Evolutionary conservation across 2,888 invertebrate genomes (phyloP).

Genomic region (Gymnocheta viridis): DNA sequence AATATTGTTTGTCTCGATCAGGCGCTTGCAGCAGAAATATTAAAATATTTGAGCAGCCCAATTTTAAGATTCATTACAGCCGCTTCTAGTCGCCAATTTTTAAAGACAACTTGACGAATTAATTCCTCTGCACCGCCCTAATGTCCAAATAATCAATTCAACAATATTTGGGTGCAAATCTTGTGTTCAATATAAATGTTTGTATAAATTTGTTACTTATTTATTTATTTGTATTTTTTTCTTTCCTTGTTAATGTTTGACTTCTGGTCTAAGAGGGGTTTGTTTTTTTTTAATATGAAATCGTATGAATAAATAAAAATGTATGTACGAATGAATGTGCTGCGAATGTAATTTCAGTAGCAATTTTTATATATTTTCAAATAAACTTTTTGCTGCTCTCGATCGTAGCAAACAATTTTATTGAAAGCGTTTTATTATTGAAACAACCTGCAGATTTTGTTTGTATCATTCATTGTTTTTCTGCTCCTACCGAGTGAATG

Average conservation of each 20-base stretch:
- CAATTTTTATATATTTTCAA: conserved; percentile 22
- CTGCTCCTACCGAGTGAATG: neutral
- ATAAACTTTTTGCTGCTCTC: conserved; percentile 18
- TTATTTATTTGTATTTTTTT: no score
- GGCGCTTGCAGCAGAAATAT: no score
- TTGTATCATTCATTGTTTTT: conserved; percentile 51
- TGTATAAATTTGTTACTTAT: neutral
- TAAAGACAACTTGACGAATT: no score
- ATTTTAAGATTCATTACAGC: no score
- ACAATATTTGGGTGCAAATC: conserved; percentile 59
- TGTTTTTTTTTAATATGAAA: neutral
- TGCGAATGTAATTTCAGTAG: conserved; percentile 43
- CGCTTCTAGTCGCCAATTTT: no score
- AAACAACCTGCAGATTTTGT: conserved; percentile 59
- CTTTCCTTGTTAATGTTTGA: conserved; percentile 38
- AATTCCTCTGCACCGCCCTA: neutral
- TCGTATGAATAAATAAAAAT: neutral
- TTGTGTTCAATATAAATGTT: conserved; percentile 35
- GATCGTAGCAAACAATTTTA: conserved; percentile 11
- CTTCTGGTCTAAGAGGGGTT: conserved; percentile 51
- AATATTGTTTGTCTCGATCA: no score
- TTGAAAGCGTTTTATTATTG: conserved; percentile 47
- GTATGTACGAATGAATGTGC: conserved; percentile 18
- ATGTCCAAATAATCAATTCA: conserved; percentile 10
- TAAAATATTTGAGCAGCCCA: no score